phyloP scores from a whole-genome alignment of 2,113 vertebrate genomes.

The Dermatemys mawii region DNA sequence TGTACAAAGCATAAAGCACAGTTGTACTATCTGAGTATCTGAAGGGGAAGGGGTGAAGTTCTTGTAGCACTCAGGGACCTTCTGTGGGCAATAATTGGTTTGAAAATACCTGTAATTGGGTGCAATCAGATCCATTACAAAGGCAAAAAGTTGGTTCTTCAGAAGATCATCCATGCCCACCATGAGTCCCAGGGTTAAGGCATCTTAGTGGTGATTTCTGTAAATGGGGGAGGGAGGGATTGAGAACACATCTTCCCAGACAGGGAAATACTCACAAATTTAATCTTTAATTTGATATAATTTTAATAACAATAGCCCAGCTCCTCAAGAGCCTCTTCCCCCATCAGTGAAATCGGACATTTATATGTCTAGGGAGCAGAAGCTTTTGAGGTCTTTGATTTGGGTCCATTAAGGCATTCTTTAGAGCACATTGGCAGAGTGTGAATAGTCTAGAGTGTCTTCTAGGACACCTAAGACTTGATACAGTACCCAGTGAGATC shows the following conservation, averaged over 20 bases:
- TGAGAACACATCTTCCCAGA: neutral
- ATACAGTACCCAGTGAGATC: neutral
- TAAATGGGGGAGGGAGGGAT: neutral
- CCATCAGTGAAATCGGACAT: neutral
- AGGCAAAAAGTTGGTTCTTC: neutral
- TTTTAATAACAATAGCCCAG: neutral
- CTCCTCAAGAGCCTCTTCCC: neutral
- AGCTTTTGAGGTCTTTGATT: neutral
- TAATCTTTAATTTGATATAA: neutral
- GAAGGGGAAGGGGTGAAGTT: neutral
- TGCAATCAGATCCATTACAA: neutral
- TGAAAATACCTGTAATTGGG: neutral
- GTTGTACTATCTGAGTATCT: neutral
- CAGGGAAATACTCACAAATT: slow-evolving; percentile 16
- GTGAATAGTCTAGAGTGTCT: neutral
- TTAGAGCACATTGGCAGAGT: neutral
- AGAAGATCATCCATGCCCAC: too few relatives aligned
- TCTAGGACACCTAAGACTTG: neutral
- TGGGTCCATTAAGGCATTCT: neutral
- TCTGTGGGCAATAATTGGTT: slow-evolving; percentile 10
- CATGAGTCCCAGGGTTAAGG: neutral
- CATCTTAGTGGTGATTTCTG: neutral
- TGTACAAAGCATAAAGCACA: neutral
- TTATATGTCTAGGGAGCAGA: neutral
- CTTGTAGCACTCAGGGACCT: neutral